Evolutionary conservation across 2,888 invertebrate genomes (phyloP).

Genomic region (Antitype chi): DNA sequence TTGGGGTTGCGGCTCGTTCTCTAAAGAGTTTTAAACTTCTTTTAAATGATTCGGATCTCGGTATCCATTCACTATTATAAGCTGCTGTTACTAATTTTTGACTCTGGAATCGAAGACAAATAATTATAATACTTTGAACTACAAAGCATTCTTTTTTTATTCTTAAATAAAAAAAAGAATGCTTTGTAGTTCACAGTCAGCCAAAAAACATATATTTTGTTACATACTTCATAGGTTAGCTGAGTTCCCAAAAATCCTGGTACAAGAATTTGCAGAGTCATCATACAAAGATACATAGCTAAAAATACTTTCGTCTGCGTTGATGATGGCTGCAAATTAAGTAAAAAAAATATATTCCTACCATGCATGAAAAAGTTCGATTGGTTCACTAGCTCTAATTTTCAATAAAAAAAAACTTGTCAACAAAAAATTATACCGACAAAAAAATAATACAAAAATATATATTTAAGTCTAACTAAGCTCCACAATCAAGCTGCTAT

Average conservation of each 20-base stretch:
- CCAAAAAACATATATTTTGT: no score
- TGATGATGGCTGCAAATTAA: slow-evolving; percentile 72
- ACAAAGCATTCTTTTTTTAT: neutral
- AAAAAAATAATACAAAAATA: no score
- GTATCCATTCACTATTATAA: slow-evolving; percentile 80
- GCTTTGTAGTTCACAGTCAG: no score
- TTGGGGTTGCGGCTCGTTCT: slow-evolving; percentile 75
- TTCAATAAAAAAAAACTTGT: neutral
- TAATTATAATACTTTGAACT: neutral
- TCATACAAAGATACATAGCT: slow-evolving; percentile 72
- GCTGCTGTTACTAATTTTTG: slow-evolving; percentile 75
- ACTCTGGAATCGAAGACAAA: slow-evolving; percentile 72
- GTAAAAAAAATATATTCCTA: neutral
- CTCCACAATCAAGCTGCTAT: no score
- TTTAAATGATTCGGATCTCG: slow-evolving; percentile 76
- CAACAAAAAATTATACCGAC: no score
- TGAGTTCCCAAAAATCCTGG: slow-evolving; percentile 79
- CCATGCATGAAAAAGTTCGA: neutral
- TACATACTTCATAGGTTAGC: slow-evolving; percentile 74
- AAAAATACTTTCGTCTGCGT: slow-evolving; percentile 72
- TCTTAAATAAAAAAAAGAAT: no score
- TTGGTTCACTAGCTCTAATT: neutral
- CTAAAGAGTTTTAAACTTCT: slow-evolving; percentile 73
- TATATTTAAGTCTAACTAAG: no score
- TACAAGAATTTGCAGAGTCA: slow-evolving; percentile 77